Conservation (phyloP, 2,797 vertebrate species). For the Apogon hyalosoma region DNA sequence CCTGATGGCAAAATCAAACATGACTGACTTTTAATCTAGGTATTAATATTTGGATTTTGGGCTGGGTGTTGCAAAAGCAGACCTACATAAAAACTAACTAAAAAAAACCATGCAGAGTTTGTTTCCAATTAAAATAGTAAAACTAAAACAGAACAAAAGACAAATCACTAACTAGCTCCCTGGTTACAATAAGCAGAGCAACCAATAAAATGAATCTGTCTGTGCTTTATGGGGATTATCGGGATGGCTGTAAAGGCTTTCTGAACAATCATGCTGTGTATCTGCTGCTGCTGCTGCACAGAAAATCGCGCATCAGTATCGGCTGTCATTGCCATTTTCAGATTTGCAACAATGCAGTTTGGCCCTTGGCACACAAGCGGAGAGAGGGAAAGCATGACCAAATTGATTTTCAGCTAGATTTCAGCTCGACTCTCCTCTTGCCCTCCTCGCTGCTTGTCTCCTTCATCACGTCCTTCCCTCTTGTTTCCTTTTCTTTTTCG, state of each 20-base stretch:
- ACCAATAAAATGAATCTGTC: conserved; percentile 11
- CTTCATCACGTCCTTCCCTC: conserved; percentile 5
- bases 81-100: background rate
- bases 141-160: conserved; percentile 17
- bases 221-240: conserved; percentile 35
- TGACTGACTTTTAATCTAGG: conserved; percentile 2
- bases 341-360: conserved; percentile 54
- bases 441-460: conserved; percentile 26
- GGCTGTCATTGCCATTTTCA: conserved; percentile 55
- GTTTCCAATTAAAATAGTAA: conserved; percentile 5
- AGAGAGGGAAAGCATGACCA: conserved; percentile 29
- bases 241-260: conserved; percentile 13
- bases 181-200: conserved; percentile 42
- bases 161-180: conserved; percentile 30
- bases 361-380: conserved; percentile 42
- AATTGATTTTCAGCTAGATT: conserved; percentile 73
- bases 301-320: conserved; percentile 25
- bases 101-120: conserved; percentile 3
- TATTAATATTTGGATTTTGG: conserved; percentile 14
- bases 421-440: conserved; percentile 40
- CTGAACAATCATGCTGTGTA: conserved; percentile 40
- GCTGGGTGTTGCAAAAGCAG: background rate
- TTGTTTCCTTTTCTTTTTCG: conserved; percentile 1
- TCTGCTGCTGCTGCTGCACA: conserved; percentile 4
- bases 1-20: conserved; percentile 37